Evolutionary conservation across 1,140 invertebrate species (phyloP).

Genomic region (Plutomurus gul): DNA sequence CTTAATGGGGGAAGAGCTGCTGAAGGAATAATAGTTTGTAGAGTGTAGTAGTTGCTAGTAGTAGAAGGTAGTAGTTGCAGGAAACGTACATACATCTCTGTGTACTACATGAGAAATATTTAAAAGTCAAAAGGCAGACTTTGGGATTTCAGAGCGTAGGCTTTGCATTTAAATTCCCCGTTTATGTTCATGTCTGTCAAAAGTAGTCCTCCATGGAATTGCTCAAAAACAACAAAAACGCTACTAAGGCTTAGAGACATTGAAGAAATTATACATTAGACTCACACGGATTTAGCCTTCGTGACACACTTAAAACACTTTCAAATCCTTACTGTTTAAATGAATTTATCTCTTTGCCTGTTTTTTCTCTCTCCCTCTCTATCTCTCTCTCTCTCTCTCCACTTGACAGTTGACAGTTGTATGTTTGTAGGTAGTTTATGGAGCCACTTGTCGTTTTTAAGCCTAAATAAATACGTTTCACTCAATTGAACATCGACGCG

Average conservation of each 20-base stretch:
- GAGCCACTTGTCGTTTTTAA: slow-evolving; percentile 20
- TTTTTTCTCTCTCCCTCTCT: too few species aligned
- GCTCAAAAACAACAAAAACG: slow-evolving; percentile 18
- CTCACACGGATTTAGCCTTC: slow-evolving; percentile 28
- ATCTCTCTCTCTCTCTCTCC: too few species aligned
- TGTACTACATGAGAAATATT: slow-evolving; percentile 17
- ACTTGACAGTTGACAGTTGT: slow-evolving; percentile 12
- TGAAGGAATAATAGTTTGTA: neutral
- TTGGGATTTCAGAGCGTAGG: slow-evolving; percentile 25
- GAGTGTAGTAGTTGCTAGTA: neutral
- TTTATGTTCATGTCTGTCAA: slow-evolving; percentile 29
- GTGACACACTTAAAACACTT: slow-evolving; percentile 24
- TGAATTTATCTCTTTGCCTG: slow-evolving; percentile 10
- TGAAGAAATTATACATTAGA: slow-evolving; percentile 22
- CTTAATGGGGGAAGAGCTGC: neutral
- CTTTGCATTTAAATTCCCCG: slow-evolving; percentile 26
- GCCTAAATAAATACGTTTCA: neutral
- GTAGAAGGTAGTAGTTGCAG: neutral
- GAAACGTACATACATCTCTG: slow-evolving; percentile 19
- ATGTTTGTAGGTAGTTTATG: too few species aligned
- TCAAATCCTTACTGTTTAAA: slow-evolving; percentile 11
- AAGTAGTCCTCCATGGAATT: slow-evolving; percentile 19
- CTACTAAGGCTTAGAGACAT: slow-evolving; percentile 26
- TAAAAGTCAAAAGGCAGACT: slow-evolving; percentile 23
- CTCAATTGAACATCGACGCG: neutral